A percentile compares a stretch with the other conserved stretches of the same genome.
These are phyloP conservation scores for Okamejei kenojei DNA, from an alignment of 2,797 vertebrate species.

Conservation along the genomic window DNA sequence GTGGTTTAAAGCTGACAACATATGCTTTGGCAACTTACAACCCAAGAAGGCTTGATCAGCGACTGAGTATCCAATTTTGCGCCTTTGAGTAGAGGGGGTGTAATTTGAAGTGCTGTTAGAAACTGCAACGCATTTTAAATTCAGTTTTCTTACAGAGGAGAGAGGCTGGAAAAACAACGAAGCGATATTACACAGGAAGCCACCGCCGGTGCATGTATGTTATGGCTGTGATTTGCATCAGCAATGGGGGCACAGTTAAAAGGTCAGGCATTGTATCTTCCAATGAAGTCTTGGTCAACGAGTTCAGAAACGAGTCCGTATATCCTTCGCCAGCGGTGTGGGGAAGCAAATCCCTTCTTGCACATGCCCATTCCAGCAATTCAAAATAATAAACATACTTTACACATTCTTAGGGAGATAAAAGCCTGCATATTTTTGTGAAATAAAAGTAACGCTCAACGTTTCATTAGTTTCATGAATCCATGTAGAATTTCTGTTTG, in stretches of 20 bases:
- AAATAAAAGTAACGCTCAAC: not conserved
- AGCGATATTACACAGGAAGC: not conserved
- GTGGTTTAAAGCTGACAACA: not conserved
- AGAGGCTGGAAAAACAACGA: not conserved
- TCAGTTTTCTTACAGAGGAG: not conserved
- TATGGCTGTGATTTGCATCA: not conserved
- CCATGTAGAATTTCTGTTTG: not conserved
- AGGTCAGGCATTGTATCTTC: not conserved
- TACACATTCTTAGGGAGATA: not conserved
- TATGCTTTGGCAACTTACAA: not conserved
- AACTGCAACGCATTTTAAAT: not conserved
- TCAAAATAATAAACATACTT: not conserved
- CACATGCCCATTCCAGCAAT: not conserved
- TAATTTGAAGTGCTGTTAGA: not conserved
- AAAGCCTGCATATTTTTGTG: not conserved
- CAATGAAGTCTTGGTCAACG: not conserved
- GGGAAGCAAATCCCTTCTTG: not conserved
- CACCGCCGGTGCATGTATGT: no score
- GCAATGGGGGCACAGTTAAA: not conserved
- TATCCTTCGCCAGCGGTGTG: not conserved
- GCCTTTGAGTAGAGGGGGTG: not conserved
- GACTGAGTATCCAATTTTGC: not conserved
- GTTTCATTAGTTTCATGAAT: not conserved
- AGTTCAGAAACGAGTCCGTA: not conserved
- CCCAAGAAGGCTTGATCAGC: not conserved